These are phyloP conservation scores for Dorcus hopei DNA, from an alignment of 2,888 invertebrate species.

Conservation along the genomic window DNA sequence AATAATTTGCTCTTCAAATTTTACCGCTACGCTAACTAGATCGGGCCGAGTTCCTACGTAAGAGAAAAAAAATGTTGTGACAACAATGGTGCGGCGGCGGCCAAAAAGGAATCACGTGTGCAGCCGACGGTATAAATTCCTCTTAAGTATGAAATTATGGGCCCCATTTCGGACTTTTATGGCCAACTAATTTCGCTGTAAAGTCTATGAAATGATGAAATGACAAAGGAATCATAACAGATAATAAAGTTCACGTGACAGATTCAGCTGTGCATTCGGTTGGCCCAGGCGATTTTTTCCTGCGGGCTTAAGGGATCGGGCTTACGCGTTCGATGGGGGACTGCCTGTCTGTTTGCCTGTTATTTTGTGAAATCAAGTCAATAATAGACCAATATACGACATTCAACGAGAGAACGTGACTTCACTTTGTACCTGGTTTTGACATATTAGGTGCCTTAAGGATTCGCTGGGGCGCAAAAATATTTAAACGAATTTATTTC, in stretches of 20 bases:
- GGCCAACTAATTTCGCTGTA: slow-evolving; percentile 11
- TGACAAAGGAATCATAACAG: slow-evolving; percentile 12
- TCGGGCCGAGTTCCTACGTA: too few relatives aligned
- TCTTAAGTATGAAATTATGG: slow-evolving; percentile 15
- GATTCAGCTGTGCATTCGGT: slow-evolving; percentile 4
- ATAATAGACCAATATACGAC: slow-evolving; percentile 24
- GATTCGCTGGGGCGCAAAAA: too few relatives aligned
- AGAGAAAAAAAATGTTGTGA: too few relatives aligned
- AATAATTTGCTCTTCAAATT: too few relatives aligned
- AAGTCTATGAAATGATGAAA: background rate
- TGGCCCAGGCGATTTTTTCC: too few relatives aligned
- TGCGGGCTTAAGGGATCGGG: too few relatives aligned
- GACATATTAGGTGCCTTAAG: too few relatives aligned
- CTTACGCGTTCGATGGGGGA: too few relatives aligned
- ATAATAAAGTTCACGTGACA: slow-evolving; percentile 8
- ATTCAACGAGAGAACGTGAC: slow-evolving; percentile 17
- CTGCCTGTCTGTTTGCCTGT: background rate
- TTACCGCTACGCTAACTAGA: too few relatives aligned
- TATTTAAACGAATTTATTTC: background rate
- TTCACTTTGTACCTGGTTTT: background rate
- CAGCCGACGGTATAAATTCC: slow-evolving; percentile 1
- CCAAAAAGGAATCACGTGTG: background rate
- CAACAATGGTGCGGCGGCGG: too few relatives aligned
- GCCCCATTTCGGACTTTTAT: slow-evolving; percentile 6
- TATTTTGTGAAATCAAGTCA: slow-evolving; percentile 24